Percentiles rank a stretch among this genome's conserved stretches.
Conservation (phyloP, 2,797 vertebrate genomes). For the Trichosurus vulpecula region DNA sequence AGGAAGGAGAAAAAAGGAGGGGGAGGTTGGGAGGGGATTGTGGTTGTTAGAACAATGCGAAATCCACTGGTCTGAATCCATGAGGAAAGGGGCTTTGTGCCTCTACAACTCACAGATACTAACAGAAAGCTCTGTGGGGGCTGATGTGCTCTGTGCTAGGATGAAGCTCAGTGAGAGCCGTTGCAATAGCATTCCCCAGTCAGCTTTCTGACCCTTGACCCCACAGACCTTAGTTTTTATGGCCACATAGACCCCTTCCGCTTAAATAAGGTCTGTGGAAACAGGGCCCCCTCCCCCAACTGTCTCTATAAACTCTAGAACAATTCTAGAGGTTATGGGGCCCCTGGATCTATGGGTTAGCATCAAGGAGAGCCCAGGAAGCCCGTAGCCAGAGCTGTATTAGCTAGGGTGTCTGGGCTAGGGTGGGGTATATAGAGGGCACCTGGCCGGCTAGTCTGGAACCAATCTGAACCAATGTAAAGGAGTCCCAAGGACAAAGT, state of each 20-base stretch:
- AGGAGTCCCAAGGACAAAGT: neutral
- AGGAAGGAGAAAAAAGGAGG: conserved; percentile 45
- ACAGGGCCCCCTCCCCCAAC: neutral
- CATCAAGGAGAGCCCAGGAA: conserved; percentile 14
- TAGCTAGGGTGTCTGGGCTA: neutral
- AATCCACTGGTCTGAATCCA: conserved; percentile 49
- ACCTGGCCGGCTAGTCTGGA: neutral
- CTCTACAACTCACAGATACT: conserved; percentile 61
- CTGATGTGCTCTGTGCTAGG: neutral
- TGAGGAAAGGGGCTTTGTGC: conserved; percentile 65
- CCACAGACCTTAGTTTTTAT: neutral
- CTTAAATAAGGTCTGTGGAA: neutral
- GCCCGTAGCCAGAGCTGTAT: neutral
- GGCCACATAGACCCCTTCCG: neutral
- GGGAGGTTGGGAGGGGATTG: conserved; percentile 46
- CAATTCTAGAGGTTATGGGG: neutral
- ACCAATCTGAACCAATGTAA: neutral
- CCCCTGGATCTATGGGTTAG: conserved; percentile 17
- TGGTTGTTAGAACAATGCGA: conserved; percentile 43
- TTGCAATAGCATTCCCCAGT: neutral
- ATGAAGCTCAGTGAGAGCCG: neutral
- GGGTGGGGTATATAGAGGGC: neutral
- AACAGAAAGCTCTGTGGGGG: conserved; percentile 24
- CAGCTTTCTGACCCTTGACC: neutral
- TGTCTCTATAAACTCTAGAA: neutral